A percentile compares a stretch with the other conserved stretches of the same genome.
phyloP scores from a whole-genome alignment of 2,888 invertebrate genomes.

The Stictocephala bisonia region DNA sequence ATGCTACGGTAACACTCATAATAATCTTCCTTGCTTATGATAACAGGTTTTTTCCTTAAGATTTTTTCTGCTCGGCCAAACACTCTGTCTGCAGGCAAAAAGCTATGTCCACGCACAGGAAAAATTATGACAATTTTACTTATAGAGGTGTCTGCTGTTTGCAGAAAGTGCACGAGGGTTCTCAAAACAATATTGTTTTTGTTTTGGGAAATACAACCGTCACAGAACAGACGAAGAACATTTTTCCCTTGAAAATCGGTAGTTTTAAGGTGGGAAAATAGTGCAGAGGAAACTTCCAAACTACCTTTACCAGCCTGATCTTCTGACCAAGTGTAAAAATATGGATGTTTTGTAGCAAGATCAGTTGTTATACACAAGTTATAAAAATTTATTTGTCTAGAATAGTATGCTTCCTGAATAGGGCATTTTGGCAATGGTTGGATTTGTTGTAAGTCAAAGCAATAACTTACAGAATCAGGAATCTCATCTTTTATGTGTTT shows the following conservation, averaged over 20 bases:
- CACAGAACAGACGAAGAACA: constrained; percentile 24
- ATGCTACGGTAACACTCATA: constrained; percentile 46
- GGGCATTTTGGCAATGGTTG: constrained; percentile 59
- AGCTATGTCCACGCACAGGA: constrained; percentile 60
- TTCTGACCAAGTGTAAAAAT: constrained; percentile 60
- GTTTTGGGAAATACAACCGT: constrained; percentile 55
- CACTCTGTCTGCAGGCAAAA: constrained; percentile 58
- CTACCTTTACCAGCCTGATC: constrained; percentile 59
- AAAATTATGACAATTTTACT: constrained; percentile 55
- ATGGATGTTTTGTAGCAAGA: constrained; percentile 1
- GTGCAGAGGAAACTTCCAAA: constrained; percentile 60
- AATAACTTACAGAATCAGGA: constrained; percentile 46
- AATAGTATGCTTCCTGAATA: constrained; percentile 62
- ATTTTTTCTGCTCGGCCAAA: constrained; percentile 59
- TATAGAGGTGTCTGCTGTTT: constrained; percentile 46
- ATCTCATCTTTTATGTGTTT: not conserved
- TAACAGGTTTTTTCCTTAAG: constrained; percentile 51
- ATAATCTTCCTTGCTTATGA: constrained; percentile 53
- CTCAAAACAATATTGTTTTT: constrained; percentile 60
- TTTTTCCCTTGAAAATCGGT: constrained; percentile 22
- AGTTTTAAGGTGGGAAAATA: constrained; percentile 55
- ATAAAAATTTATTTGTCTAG: constrained; percentile 61
- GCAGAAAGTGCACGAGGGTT: constrained; percentile 58
- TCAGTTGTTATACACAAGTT: constrained; percentile 61
- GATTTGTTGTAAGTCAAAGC: constrained; percentile 62